Evolutionary conservation across 2,797 vertebrate genomes (phyloP).

Genomic region (Hydrolagus colliei): DNA sequence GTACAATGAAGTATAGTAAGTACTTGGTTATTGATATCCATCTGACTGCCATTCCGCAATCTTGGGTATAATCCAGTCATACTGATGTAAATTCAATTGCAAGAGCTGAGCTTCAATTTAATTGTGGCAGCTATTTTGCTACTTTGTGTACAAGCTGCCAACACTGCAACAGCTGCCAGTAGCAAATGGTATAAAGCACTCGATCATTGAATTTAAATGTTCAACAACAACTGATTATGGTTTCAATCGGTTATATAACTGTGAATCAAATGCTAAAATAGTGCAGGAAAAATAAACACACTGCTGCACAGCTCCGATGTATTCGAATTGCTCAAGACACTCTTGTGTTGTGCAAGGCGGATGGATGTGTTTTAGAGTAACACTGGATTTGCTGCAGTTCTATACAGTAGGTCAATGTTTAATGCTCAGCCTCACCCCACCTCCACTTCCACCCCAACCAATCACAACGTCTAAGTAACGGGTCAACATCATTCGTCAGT

Average conservation of each 20-base stretch:
- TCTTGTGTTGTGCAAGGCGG: too few relatives aligned
- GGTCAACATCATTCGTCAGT: too few relatives aligned
- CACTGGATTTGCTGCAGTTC: too few relatives aligned
- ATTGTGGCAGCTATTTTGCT: not conserved
- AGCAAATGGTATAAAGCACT: not conserved
- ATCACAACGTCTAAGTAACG: too few relatives aligned
- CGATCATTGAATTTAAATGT: not conserved
- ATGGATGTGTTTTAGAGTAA: too few relatives aligned
- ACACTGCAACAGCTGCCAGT: not conserved
- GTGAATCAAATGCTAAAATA: too few relatives aligned
- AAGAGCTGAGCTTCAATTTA: not conserved
- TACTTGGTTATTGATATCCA: not conserved
- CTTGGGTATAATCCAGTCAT: not conserved
- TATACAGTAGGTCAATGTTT: too few relatives aligned
- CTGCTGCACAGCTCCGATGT: too few relatives aligned
- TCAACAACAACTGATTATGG: not conserved
- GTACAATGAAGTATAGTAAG: not conserved
- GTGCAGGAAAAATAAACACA: too few relatives aligned
- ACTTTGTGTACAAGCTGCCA: not conserved
- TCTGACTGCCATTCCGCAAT: not conserved
- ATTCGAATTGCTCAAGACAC: too few relatives aligned
- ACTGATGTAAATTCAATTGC: not conserved
- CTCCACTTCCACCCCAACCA: too few relatives aligned
- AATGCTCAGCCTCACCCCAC: too few relatives aligned
- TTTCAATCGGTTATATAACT: not conserved